These are phyloP conservation scores for Harpegnathos saltator DNA, from an alignment of 1,140 invertebrate genomes.

Conservation along the genomic window DNA sequence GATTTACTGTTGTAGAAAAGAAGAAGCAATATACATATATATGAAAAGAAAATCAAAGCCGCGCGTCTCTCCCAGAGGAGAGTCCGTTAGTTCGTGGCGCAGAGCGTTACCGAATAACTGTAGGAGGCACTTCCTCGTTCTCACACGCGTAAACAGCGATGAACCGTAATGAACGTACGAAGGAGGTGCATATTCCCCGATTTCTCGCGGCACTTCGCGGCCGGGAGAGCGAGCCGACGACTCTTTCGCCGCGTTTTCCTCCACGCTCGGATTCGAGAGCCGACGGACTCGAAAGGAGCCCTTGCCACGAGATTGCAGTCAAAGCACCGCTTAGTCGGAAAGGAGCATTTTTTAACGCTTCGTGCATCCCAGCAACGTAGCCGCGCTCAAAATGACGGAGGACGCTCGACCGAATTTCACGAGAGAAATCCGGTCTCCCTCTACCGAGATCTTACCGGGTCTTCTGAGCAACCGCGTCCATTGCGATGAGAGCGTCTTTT, in stretches of 20 bases:
- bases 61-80: not conserved
- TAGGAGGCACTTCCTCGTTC: conserved; percentile 52
- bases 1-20: not conserved
- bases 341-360: conserved; percentile 74
- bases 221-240: conserved; percentile 38
- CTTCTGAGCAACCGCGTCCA: not conserved
- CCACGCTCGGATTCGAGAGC: conserved; percentile 58
- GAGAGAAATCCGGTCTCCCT: not conserved
- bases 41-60: not conserved
- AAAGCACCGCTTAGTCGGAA: conserved; percentile 77
- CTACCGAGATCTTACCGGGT: not conserved
- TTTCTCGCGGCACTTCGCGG: conserved; percentile 51
- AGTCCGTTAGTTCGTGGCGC: conserved; percentile 34
- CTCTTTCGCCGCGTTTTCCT: conserved; percentile 59
- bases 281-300: conserved; percentile 35
- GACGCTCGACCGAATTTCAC: not conserved
- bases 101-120: conserved; percentile 58
- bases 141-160: conserved; percentile 43
- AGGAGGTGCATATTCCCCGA: conserved; percentile 42
- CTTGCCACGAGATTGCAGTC: conserved; percentile 62
- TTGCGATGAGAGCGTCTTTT: too few relatives aligned
- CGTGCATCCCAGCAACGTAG: conserved; percentile 38
- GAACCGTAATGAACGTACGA: conserved; percentile 38
- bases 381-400: not conserved
- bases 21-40: not conserved